Conservation (phyloP, 2,888 invertebrate species). For the Argyra leucocephala region DNA sequence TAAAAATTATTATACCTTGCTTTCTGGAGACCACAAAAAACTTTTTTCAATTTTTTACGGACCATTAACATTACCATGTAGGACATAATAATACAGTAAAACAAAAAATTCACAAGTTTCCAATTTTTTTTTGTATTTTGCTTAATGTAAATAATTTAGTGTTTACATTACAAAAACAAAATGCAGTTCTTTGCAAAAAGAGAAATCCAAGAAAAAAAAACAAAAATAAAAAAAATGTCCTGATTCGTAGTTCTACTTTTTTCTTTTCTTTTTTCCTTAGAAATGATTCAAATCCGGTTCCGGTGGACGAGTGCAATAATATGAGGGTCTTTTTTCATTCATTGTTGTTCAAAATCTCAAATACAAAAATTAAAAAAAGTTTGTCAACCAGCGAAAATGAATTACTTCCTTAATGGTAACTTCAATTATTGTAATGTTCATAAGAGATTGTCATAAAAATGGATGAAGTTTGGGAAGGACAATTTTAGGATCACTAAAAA, state of each 20-base stretch:
- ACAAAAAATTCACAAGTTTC: no score
- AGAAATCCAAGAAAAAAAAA: no score
- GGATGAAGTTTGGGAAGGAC: no score
- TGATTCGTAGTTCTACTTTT: no score
- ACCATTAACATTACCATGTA: background rate
- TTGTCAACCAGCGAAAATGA: background rate
- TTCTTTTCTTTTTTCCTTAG: background rate
- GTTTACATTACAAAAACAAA: no score
- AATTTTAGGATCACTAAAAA: no score
- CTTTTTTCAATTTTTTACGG: background rate
- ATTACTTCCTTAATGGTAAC: slow-evolving; percentile 1
- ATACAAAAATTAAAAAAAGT: background rate
- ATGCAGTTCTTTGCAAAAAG: background rate
- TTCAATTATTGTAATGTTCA: background rate
- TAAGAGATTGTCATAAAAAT: background rate
- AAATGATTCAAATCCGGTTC: background rate
- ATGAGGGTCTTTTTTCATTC: background rate
- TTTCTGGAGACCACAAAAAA: background rate
- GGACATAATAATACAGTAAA: background rate
- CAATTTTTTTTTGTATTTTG: background rate
- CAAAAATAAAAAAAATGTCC: background rate
- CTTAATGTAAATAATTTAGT: no score
- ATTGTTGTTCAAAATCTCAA: no score
- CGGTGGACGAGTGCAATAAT: background rate
- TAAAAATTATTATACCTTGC: background rate